A percentile compares a stretch with the other conserved stretches of the same genome.
Conservation (phyloP, 2,113 vertebrate genomes). For the Prolemur simus region DNA sequence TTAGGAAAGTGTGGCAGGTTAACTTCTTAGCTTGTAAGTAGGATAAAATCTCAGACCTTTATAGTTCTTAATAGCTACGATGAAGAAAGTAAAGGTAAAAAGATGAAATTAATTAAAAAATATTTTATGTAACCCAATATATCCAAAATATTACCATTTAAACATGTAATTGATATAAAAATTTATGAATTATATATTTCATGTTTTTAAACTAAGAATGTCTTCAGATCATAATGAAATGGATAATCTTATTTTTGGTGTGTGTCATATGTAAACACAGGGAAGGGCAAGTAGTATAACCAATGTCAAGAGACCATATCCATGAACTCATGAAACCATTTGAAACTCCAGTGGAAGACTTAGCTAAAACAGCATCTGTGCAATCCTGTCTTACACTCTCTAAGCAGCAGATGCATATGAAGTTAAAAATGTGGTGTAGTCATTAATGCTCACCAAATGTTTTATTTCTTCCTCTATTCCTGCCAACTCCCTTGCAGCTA, state of each 20-base stretch:
- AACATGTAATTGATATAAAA: background rate
- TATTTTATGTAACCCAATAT: background rate
- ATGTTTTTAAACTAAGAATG: background rate
- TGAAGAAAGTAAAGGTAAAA: background rate
- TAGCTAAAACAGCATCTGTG: background rate
- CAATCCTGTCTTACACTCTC: no score
- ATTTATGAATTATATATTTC: background rate
- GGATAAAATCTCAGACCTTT: background rate
- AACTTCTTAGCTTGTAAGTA: background rate
- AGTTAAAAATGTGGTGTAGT: background rate
- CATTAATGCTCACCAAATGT: background rate
- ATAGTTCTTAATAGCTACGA: background rate
- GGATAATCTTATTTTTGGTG: background rate
- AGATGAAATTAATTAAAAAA: background rate
- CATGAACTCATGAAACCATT: no score
- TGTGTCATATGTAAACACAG: background rate
- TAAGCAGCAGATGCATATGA: background rate
- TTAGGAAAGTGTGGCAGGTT: background rate
- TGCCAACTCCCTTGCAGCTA: background rate
- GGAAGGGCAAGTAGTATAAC: background rate
- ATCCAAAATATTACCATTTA: background rate
- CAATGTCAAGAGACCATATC: background rate
- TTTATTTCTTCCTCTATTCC: background rate
- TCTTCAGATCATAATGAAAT: background rate
- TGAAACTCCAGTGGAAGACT: background rate